Percentiles rank a stretch among this genome's conserved stretches.
phyloP scores from a whole-genome alignment of 2,888 invertebrate genomes.

The Rhyacophila evoluta region DNA sequence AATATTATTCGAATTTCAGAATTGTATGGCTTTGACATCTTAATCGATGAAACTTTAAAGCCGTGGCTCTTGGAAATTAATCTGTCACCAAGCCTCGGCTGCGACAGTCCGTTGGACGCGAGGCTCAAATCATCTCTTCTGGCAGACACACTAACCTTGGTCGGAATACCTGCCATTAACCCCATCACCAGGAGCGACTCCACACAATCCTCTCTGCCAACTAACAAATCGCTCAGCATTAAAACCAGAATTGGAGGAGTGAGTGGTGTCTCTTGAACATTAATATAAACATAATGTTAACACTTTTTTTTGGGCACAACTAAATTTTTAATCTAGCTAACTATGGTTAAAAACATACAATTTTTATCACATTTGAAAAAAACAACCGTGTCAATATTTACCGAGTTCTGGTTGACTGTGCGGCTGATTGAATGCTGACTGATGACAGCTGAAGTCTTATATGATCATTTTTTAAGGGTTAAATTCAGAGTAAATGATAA shows the following conservation, averaged over 20 bases:
- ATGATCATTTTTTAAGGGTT: too few species aligned
- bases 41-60: conserved; percentile 90
- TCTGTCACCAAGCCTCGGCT: conserved; percentile 86
- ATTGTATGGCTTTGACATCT: conserved; percentile 94
- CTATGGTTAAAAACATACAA: too few species aligned
- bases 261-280: conserved; percentile 55
- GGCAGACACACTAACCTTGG: conserved; percentile 90
- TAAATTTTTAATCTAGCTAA: too few species aligned
- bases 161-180: conserved; percentile 86
- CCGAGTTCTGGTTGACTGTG: too few species aligned
- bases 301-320: too few species aligned
- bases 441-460: too few species aligned
- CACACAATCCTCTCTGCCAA: conserved; percentile 58
- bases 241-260: conserved; percentile 68
- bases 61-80: conserved; percentile 98
- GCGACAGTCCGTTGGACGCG: conserved; percentile 94
- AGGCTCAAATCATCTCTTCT: conserved; percentile 92
- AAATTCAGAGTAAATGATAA: too few species aligned
- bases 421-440: too few species aligned
- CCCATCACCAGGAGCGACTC: conserved; percentile 69
- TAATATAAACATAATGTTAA: not conserved
- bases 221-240: conserved; percentile 57
- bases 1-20: conserved; percentile 68
- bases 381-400: too few species aligned
- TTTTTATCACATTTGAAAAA: too few species aligned